phyloP scores from a whole-genome alignment of 2,113 vertebrate species.

The Callionymus lyra region DNA sequence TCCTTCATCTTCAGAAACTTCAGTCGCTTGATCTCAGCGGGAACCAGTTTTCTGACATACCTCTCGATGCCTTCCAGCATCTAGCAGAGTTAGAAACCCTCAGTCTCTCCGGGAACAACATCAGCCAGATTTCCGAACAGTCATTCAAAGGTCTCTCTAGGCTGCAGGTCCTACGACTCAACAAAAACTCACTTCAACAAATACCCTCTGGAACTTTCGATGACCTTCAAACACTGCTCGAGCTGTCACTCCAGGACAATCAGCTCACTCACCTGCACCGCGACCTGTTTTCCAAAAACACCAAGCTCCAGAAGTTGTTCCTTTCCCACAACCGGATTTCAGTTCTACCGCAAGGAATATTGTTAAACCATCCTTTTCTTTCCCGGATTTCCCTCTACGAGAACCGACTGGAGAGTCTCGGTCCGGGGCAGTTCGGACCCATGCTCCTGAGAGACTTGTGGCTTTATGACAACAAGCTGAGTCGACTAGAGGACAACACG shows the following conservation, averaged over 20 bases:
- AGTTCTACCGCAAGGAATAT: constrained; percentile 70
- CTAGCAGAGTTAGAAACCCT: constrained; percentile 62
- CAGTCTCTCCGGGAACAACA: constrained; percentile 72
- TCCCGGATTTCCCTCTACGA: constrained; percentile 76
- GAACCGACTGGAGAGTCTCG: constrained; percentile 73
- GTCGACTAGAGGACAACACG: constrained; percentile 59
- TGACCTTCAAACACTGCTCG: constrained; percentile 67
- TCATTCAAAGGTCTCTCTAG: constrained; percentile 68
- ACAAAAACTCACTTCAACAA: constrained; percentile 72
- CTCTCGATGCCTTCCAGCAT: constrained; percentile 37
- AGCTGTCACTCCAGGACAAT: constrained; percentile 82
- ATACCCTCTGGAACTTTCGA: constrained; percentile 68
- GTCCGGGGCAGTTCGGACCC: constrained; percentile 71
- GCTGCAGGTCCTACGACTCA: constrained; percentile 73
- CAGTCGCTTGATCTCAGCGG: constrained; percentile 41
- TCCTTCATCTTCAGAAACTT: constrained; percentile 33
- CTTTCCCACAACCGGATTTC: constrained; percentile 79
- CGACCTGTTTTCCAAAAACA: constrained; percentile 70
- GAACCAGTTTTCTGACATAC: constrained; percentile 47
- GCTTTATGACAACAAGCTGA: constrained; percentile 84
- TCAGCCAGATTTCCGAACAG: constrained; percentile 57
- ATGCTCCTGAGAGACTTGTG: constrained; percentile 74
- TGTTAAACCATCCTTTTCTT: constrained; percentile 70
- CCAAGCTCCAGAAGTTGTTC: constrained; percentile 75
- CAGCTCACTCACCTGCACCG: constrained; percentile 64